Evolutionary conservation across 2,797 vertebrate genomes (phyloP).

Genomic region (Chrosomus eos): DNA sequence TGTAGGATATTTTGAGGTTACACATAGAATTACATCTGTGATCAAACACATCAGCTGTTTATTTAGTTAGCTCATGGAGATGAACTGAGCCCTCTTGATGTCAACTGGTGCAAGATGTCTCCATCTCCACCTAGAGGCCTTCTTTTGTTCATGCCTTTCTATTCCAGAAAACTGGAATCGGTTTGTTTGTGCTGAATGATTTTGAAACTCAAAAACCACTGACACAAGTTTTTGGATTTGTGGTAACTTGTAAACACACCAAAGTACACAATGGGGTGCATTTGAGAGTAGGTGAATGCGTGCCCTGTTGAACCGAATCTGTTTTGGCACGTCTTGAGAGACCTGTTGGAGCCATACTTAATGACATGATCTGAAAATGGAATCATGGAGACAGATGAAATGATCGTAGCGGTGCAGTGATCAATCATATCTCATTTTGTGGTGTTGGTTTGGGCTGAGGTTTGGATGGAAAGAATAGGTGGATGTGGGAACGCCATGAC

Average conservation of each 20-base stretch:
- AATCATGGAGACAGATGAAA: conserved; percentile 44
- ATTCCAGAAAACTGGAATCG: conserved; percentile 16
- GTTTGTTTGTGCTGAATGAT: background rate
- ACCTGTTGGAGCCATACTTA: conserved; percentile 42
- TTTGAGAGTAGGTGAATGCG: conserved; percentile 32
- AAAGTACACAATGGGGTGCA: conserved; percentile 18
- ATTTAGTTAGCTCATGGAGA: conserved; percentile 61
- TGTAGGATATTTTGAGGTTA: conserved; percentile 75
- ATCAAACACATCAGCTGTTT: conserved; percentile 68
- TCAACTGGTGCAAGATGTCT: conserved; percentile 55
- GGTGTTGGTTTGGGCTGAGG: conserved; percentile 50
- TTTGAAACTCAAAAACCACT: background rate
- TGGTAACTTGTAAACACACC: conserved; percentile 40
- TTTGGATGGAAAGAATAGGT: conserved; percentile 19
- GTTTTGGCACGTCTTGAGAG: conserved; percentile 39
- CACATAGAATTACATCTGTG: conserved; percentile 57
- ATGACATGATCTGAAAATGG: conserved; percentile 53
- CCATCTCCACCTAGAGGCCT: conserved; percentile 44
- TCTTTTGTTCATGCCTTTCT: conserved; percentile 45
- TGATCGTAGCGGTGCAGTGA: conserved; percentile 44
- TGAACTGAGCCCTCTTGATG: conserved; percentile 53
- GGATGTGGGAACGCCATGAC: conserved; percentile 10
- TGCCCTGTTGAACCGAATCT: conserved; percentile 15
- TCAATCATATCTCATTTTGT: conserved; percentile 50
- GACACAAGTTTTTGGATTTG: conserved; percentile 13